Evolutionary conservation across 1,140 invertebrate genomes (phyloP), one percentile per base, ranked within the genome.

Genomic region (Acyrthosiphon pisum): DNA sequence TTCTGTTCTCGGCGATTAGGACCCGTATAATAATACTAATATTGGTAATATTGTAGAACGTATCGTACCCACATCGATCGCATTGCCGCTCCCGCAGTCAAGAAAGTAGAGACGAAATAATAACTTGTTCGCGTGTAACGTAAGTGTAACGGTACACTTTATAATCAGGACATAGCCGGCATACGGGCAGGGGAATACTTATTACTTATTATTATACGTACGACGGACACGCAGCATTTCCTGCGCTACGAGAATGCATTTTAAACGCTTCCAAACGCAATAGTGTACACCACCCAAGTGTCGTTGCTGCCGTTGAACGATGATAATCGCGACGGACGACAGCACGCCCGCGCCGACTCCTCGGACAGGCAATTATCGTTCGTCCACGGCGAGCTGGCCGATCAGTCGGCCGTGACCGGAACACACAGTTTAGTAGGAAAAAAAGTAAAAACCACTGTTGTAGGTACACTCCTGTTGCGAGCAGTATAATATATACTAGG

Each of bases 401-500:
- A 37, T 89, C 48, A 50, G 87, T 89, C 87, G 9, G 22, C 87
- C 50, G 50, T 89, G 87, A 89, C 87, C 87, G 50, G 50, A 87
- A 56, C 48, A 89, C 46, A 87, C 9, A 4, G 41, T 83, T 30
- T 86, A 46, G 41, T 14, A 86, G 44, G 8, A 44, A 44, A 84
- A 84, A 37, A 37, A 81, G 56, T 60, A 86, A 50, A 50, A 50
- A 50, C n/a, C n/a, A 50, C 46, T 53, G 8, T 88, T 41, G 8
- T 84, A 84, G 41, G 6, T 83, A 86, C 23, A 86, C 44, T 86
- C 23, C 11, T 76, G 60, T 76, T 14, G 6, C 60, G 30, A 68
- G 30, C 60, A n/a, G n/a, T 76, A 76, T n/a, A n/a, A 35, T 76
- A 76, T 35, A 76, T 18, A 76, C 30, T n/a, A 76, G 30, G 60